Evolutionary conservation across 2,888 invertebrate genomes (phyloP).

Genomic region (Cremastobaeus sp.): DNA sequence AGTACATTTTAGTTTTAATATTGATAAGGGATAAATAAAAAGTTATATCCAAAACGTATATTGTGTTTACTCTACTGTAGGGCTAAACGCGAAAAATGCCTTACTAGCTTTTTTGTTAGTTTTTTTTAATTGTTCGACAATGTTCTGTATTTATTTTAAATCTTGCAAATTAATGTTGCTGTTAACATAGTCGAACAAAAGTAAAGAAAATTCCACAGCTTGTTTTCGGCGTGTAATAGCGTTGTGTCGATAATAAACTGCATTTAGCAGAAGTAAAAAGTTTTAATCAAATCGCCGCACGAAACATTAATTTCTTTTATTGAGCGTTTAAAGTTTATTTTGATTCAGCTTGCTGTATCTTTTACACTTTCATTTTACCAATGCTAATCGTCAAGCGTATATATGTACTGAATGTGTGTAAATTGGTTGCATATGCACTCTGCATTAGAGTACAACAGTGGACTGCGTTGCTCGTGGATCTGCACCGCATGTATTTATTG

Average conservation of each 20-base stretch:
- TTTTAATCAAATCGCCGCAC: constrained; percentile 37
- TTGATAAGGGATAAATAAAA: too few species aligned
- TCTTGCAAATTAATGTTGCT: too few species aligned
- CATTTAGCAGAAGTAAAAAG: constrained; percentile 4
- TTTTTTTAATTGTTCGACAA: too few species aligned
- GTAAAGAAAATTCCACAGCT: too few species aligned
- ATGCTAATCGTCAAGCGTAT: constrained; percentile 55
- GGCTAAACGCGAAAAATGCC: too few species aligned
- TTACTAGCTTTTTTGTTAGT: too few species aligned
- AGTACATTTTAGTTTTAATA: too few species aligned
- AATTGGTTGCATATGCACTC: constrained; percentile 75
- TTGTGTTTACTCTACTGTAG: too few species aligned
- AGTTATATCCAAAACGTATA: too few species aligned
- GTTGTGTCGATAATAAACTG: constrained; percentile 6
- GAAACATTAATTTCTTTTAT: constrained; percentile 42
- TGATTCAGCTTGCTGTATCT: constrained; percentile 38
- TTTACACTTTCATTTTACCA: constrained; percentile 56
- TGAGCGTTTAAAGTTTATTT: constrained; percentile 41
- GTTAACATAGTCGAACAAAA: too few species aligned
- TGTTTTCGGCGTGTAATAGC: not conserved
- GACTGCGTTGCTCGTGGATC: constrained; percentile 57
- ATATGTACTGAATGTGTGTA: constrained; percentile 65
- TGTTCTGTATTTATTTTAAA: too few species aligned
- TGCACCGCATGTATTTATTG: constrained; percentile 74
- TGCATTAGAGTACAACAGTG: constrained; percentile 73